Base-by-base conservation (phyloP, 2,113 vertebrate species). In the Chaenocephalus aceratus region DNA sequence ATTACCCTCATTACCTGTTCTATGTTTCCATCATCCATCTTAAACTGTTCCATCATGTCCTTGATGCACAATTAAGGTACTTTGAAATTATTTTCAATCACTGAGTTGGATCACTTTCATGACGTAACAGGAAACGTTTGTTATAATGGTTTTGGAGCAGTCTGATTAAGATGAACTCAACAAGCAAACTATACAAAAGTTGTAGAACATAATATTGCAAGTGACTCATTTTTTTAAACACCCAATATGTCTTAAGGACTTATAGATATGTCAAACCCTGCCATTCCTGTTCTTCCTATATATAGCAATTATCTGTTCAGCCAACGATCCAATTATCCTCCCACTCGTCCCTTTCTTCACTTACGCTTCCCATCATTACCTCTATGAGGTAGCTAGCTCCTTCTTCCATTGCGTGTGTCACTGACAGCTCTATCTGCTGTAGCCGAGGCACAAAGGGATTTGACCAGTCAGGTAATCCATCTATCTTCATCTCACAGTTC, bases 381-480 rank as follows among this genome's bases (percentile, higher is more conserved):
- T 67, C 70, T 76, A 48, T 79, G 21, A 21, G 21, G 21, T 21
- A 21, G 21, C 21, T 69, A 72, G 84, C 86, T 79, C 78, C 51
- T 34, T n/a, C 60, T 72, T 53, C 21, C 54, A 26, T 58, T 30
- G 13, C 14, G 18, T 80, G 67, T 79, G 77, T 70, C 72, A 16
- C 57, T 61, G 71, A 85, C 84, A 52, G 76, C 80, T 85, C 72
- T 70, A 83, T 91, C 80, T 79, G 56, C 76, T 69, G 49, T 2
- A 52, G 36, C 82, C 66, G 44, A 45, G 54, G 52, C 59, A 81
- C 45, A 83, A 79, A 83, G 71, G 69, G 67, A 82, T 79, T 84
- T 81, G 71, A 88, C 75, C 66, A 80, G 76, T 82, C 72, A 82
- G 82, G 67, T 88, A 80, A 91, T 87, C 79, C 77, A 86, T 87